Evolutionary conservation across 2,888 invertebrate genomes (phyloP), one percentile per base, ranked within the genome.

Genomic region (Tridacna gigas): DNA sequence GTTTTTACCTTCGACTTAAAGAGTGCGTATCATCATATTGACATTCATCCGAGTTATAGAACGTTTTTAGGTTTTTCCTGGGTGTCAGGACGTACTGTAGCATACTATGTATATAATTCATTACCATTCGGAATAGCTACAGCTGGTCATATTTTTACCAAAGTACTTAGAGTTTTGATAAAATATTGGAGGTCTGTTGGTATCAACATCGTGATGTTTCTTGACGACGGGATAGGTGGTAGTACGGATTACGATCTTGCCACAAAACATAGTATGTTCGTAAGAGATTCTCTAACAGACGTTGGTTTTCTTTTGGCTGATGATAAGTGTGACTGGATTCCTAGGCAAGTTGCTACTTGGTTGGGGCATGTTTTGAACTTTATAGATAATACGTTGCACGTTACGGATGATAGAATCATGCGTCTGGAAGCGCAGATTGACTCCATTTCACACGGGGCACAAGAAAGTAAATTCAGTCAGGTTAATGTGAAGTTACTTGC

Each of bases 1-100:
- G 22, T 79, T 11, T 83, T 74, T 48, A 74, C 60, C n/a, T 83
- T 77, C 22, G 79, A 77, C 74, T 48, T 79, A 25, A 77, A 74
- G 48, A 47, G 80, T 1, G 74, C 83, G 25, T 83, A 83, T 73
- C 76, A 75, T 76, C 79, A 83, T 37, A 82, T 79, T 22, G 75
- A 78, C 22, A 75, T 82, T 47, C 67, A 61, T 37, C 20, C 4
- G n/a, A 20, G 25, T 25, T 47, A 74, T 47, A 77, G 22, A 71
- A 56, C 47, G 13, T 82, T 37, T 61, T 63, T 82, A 67, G 82
- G 82, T 0, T 77, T 77, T 67, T 25, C 63, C n/a, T 82, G 78
- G 74, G 12, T 20, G n/a, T 20, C 28, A 61, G 28, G 47, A 7
- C 26, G 66, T 11, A 66, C 9, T 22, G 66, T n/a, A 66, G 25